These are phyloP conservation scores for Bellardia pandia DNA, from an alignment of 2,888 invertebrate genomes.

Conservation along the genomic window DNA sequence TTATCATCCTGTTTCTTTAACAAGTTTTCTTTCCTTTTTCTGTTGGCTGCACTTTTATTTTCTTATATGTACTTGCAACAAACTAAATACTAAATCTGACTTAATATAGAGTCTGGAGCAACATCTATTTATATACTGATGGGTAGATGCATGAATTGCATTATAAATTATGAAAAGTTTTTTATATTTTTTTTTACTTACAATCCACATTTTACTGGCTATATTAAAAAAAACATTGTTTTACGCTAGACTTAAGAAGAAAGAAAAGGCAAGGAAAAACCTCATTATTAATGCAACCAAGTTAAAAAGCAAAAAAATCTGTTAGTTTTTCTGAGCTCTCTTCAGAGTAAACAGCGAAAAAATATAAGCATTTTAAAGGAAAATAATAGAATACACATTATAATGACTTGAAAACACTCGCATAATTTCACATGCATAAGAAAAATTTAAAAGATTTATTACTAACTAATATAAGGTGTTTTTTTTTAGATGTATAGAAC, in stretches of 20 bases:
- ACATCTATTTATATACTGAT: too few species aligned
- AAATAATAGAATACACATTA: background rate
- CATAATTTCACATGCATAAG: background rate
- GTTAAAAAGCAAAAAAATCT: slow-evolving; percentile 28
- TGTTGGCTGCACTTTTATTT: background rate
- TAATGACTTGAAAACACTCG: slow-evolving; percentile 2
- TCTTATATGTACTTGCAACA: background rate
- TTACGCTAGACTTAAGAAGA: slow-evolving; percentile 14
- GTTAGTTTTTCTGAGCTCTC: background rate
- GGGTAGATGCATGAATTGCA: background rate
- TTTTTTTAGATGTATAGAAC: too few species aligned
- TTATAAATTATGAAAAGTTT: background rate
- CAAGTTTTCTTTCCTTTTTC: background rate
- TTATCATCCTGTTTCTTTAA: background rate
- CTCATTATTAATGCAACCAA: slow-evolving; percentile 48
- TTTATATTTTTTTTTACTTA: background rate
- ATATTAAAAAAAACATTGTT: slow-evolving; percentile 19
- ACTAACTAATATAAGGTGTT: too few species aligned
- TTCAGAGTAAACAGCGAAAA: background rate
- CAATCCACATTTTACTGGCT: slow-evolving; percentile 8
- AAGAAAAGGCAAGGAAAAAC: background rate
- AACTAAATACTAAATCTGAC: background rate
- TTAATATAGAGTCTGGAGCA: background rate
- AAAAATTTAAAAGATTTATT: too few species aligned
- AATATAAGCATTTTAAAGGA: background rate